Evolutionary conservation across 2,113 vertebrate species (phyloP), one percentile per base, ranked within the genome.

Genomic region (Shinisaurus crocodilurus): DNA sequence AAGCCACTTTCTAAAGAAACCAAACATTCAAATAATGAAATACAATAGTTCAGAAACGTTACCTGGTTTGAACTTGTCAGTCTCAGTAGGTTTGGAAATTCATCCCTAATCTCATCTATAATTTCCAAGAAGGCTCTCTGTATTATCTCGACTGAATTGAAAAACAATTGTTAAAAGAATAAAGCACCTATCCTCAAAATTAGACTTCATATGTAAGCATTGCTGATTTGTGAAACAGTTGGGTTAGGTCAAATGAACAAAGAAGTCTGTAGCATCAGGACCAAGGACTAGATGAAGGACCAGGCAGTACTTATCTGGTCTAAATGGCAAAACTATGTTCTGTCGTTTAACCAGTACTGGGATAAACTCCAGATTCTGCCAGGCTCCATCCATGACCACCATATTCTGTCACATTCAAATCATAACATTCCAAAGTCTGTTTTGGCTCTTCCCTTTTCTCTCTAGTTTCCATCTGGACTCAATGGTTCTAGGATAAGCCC

Each of bases 21-120:
- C 32, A 67, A 86, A 4, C 48, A 77, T 48, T 77, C 7, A 60
- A 89, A 20, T 16, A 37, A 32, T 40, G 40, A 82, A 82, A 85
- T n/a, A 18, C 0, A 82, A 29, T 69, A 76, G 37, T 48, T 81
- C 32, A 91, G 23, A 92, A 87, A n/a, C 10, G 18, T 92, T 95
- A 91, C 91, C 95, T 96, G 91, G 37, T 93, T 85, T 27, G 93
- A 91, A 45, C 93, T 91, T 85, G 96, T 94, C 87, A 93, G 77
- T 95, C 90, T 90, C 84, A 95, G 67, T 82, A 94, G 60, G 37
- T 43, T 80, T 80, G 94, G 92, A 72, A 97, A 90, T 65, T 97
- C 95, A 70, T 96, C 94, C 90, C 95, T 95, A 93, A 96, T 95
- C 72, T 96, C 94, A 91, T 95, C 95, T 91, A 94, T 12, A 63